These are phyloP conservation scores for Macropus fuliginosus DNA, from an alignment of 2,797 vertebrate genomes.

Conservation along the genomic window DNA sequence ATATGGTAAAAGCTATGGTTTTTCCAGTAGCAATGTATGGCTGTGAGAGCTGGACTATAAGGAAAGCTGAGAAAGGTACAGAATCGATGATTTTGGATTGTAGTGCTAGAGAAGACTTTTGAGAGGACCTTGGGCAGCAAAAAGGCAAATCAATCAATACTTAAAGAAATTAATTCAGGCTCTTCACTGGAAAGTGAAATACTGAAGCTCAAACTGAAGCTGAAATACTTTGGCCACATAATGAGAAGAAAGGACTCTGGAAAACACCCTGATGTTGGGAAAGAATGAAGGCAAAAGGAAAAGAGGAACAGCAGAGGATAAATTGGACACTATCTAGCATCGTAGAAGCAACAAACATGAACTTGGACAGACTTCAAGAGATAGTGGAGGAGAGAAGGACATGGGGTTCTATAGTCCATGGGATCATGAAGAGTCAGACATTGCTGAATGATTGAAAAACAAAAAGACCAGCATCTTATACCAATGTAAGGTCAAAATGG, in stretches of 20 bases:
- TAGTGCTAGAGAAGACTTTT: background rate
- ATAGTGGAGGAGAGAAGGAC: background rate
- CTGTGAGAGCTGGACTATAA: background rate
- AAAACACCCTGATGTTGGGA: background rate
- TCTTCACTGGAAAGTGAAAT: background rate
- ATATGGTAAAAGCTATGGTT: background rate
- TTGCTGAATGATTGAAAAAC: background rate
- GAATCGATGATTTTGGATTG: background rate
- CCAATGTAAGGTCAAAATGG: background rate
- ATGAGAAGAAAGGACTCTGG: background rate
- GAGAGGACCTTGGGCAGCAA: background rate
- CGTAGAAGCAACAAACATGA: background rate
- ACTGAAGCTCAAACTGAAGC: background rate
- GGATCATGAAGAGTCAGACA: background rate
- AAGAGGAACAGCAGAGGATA: background rate
- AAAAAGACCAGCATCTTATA: background rate
- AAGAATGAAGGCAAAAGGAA: background rate
- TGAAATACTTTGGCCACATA: background rate
- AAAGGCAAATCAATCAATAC: background rate
- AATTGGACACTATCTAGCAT: background rate
- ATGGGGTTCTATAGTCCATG: background rate
- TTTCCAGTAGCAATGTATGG: background rate
- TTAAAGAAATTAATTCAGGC: background rate
- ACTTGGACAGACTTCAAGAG: background rate
- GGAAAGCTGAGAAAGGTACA: background rate